phyloP scores from a whole-genome alignment of 2,797 vertebrate species.

The Pangasius krempfi region DNA sequence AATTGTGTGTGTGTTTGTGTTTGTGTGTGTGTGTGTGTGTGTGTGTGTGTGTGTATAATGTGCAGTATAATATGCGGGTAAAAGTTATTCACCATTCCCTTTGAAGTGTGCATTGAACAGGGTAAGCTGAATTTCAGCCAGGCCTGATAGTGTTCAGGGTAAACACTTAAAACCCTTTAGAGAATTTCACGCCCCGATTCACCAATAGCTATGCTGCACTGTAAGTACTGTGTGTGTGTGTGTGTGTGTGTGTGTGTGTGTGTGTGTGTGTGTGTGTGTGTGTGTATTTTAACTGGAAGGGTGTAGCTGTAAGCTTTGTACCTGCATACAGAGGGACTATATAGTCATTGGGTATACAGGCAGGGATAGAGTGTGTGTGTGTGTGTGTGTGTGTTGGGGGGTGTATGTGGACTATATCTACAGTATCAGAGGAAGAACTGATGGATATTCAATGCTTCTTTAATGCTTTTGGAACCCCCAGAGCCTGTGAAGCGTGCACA shows the following conservation, averaged over 20 bases:
- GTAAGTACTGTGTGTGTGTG: slow-evolving; percentile 38
- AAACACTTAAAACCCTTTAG: slow-evolving; percentile 99
- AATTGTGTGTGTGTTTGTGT: slow-evolving; percentile 13
- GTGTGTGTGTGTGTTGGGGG: neutral
- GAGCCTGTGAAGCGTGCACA: neutral
- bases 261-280: slow-evolving; percentile 44
- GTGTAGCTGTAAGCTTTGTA: slow-evolving; percentile 87
- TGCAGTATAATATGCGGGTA: slow-evolving; percentile 81
- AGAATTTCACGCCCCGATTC: slow-evolving; percentile 96
- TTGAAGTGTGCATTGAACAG: slow-evolving; percentile 97
- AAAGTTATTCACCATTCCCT: slow-evolving; percentile 95
- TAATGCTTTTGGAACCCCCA: neutral
- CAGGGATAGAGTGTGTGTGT: slow-evolving; percentile 31
- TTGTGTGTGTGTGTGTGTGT: slow-evolving; percentile 19
- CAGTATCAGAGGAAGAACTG: slow-evolving; percentile 18
- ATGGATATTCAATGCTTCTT: slow-evolving; percentile 12
- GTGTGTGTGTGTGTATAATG: slow-evolving; percentile 45
- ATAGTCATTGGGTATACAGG: slow-evolving; percentile 79
- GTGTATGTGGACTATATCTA: neutral
- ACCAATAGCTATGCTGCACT: slow-evolving; percentile 94
- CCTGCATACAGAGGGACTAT: slow-evolving; percentile 79
- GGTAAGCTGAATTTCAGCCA: slow-evolving; percentile 97
- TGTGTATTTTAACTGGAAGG: slow-evolving; percentile 66
- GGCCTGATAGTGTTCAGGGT: slow-evolving; percentile 96
- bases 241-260: slow-evolving; percentile 14